Conservation (phyloP, 2,797 vertebrate genomes). For the Muraenolepis orangiensis region DNA sequence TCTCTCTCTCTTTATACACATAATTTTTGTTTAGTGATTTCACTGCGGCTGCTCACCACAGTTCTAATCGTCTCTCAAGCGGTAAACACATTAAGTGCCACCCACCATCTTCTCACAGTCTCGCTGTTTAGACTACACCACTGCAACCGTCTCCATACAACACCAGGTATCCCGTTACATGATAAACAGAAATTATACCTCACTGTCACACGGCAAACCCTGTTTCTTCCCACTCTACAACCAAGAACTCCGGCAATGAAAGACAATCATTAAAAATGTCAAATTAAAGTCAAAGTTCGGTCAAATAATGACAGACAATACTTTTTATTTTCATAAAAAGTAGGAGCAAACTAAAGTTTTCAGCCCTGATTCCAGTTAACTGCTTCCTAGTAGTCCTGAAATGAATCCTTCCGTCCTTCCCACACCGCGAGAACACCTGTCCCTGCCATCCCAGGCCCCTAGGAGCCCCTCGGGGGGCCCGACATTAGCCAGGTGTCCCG, state of each 20-base stretch:
- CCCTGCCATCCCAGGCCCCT: background rate
- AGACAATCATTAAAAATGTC: background rate
- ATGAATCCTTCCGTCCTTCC: background rate
- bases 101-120: too few species aligned
- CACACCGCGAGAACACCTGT: background rate
- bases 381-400: background rate
- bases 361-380: background rate
- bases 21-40: background rate
- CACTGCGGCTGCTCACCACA: too few species aligned
- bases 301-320: background rate
- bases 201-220: background rate
- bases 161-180: background rate
- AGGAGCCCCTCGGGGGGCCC: background rate
- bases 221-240: background rate
- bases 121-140: too few species aligned
- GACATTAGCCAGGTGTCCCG: background rate
- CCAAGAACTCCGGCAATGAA: background rate
- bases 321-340: background rate
- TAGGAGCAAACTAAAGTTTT: background rate
- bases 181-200: background rate
- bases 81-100: too few species aligned
- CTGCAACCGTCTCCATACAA: too few species aligned
- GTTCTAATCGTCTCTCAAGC: too few species aligned
- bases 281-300: background rate
- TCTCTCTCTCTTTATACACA: background rate